Conservation (phyloP, 2,113 vertebrate species). For the Ahaetulla prasina region DNA sequence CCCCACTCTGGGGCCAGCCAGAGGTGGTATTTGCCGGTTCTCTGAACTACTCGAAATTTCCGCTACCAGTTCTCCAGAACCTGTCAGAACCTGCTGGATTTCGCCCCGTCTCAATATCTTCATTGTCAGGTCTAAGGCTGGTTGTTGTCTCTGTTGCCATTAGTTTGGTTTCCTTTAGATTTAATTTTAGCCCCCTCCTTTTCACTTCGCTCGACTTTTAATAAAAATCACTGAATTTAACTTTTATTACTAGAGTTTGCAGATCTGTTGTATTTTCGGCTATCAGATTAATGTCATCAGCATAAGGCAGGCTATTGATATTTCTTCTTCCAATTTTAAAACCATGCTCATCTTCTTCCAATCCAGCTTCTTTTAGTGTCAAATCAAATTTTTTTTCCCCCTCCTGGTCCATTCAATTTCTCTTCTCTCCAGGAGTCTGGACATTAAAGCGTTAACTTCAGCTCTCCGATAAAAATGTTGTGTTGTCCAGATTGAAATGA, state of each 20-base stretch:
- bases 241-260: neutral
- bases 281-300: neutral
- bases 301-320: neutral
- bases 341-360: neutral
- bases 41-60: too few species aligned
- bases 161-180: neutral
- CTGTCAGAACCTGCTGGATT: too few species aligned
- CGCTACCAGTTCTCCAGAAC: too few species aligned
- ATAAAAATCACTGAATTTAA: neutral
- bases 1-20: too few species aligned
- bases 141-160: neutral
- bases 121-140: neutral
- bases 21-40: too few species aligned
- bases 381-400: neutral
- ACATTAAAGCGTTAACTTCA: neutral
- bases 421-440: neutral
- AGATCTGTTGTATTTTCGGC: neutral
- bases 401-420: neutral
- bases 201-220: neutral
- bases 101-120: too few species aligned
- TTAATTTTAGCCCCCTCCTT: neutral
- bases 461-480: neutral
- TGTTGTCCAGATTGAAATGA: neutral
- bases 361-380: neutral
- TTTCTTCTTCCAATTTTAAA: neutral